Percentiles rank a stretch among this genome's conserved stretches.
Evolutionary conservation across 1,140 invertebrate genomes (phyloP).

Genomic region (Magallana gigas): DNA sequence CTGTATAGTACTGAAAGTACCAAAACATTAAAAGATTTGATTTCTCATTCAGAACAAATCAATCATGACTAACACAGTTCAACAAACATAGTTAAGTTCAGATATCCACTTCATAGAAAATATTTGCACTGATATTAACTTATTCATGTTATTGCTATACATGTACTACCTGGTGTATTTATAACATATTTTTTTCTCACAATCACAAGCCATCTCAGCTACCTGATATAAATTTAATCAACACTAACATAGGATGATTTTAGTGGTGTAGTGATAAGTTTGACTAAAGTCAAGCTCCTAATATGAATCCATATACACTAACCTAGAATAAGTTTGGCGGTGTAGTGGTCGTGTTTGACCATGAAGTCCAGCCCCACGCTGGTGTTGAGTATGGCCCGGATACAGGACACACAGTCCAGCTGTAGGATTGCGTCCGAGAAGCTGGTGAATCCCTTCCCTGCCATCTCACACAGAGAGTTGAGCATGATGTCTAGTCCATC

Average conservation of each 20-base stretch:
- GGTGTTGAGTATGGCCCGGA: constrained; percentile 66
- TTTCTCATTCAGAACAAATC: no score
- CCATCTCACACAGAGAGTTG: constrained; percentile 68
- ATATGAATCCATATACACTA: background rate
- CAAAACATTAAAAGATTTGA: no score
- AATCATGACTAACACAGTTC: no score
- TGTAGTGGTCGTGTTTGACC: constrained; percentile 48
- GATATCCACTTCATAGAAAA: no score
- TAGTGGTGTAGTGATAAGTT: no score
- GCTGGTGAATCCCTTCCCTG: constrained; percentile 61
- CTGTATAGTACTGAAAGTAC: background rate
- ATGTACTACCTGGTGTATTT: no score
- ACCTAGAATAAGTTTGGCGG: constrained; percentile 65
- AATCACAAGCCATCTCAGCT: no score
- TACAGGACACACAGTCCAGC: constrained; percentile 70
- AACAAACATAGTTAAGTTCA: no score
- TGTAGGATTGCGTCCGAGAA: constrained; percentile 72
- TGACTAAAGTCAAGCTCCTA: background rate
- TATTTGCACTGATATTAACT: no score
- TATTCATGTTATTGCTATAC: no score
- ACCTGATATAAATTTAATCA: no score
- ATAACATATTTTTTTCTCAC: no score
- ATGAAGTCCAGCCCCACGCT: constrained; percentile 62
- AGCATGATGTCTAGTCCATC: constrained; percentile 67
- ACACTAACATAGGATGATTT: constrained; percentile 36